Base-by-base conservation (phyloP, 2,888 invertebrate genomes). In the Pardosa pseudoannulata region DNA sequence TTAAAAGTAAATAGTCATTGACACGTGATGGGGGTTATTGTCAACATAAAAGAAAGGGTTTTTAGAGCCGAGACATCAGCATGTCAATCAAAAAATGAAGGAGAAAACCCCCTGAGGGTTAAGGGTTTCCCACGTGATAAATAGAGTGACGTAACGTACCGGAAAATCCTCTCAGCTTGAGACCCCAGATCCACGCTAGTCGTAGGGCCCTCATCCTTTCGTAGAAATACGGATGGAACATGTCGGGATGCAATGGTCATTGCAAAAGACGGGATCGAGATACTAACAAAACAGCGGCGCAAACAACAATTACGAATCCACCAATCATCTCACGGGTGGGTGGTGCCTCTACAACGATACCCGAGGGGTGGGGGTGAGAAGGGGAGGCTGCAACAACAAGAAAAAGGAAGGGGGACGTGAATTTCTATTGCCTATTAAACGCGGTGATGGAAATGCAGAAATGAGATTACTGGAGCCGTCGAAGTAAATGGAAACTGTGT, bases 341-440 rank as follows among this genome's bases (percentile, higher is more conserved):
- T 70, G 86, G 68, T 68, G 71, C 70, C 76, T 56, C 56, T 56
- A 56, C 56, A 56, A 56, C 56, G 56, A 56, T 56, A 56, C 56
- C 56, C 56, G 56, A 23, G 64, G 50, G 41, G 39, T 31, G 19
- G 19, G 36, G 32, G 31, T 7, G 50, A 32, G n/a, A 41, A 23
- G 28, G 19, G 36, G 32, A 29, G 3, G 56, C 23, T 23, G 23
- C 56, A 56, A 56, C 19, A 56, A 56, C 3, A 56, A 56, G n/a
- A n/a, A n/a, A n/a, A n/a, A n/a, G n/a, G n/a, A 65, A 23, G 67
- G 71, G 70, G 70, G 79, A 74, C 46, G 73, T 74, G 85, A 85
- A 85, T 85, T 85, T 85, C 85, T 85, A 85, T 85, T 85, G 85
- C 85, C 85, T 85, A 85, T 85, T 85, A 85, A 85, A 85, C 85